These are phyloP conservation scores for Aldrovandia affinis DNA, from an alignment of 2,797 vertebrate species.

Conservation along the genomic window DNA sequence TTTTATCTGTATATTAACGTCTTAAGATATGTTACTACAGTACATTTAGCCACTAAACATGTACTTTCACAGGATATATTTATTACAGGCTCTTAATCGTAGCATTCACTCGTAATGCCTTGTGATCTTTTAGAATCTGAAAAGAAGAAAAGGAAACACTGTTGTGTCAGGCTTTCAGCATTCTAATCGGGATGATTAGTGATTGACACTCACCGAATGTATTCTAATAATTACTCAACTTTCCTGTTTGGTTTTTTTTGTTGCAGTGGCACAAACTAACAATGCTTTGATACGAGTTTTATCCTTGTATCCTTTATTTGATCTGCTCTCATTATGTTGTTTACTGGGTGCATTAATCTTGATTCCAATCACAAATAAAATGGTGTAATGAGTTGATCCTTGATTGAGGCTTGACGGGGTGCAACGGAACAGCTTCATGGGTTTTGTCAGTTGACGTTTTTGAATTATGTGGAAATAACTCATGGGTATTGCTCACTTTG, in stretches of 20 bases:
- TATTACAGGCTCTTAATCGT: background rate
- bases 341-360: background rate
- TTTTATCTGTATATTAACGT: background rate
- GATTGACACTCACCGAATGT: background rate
- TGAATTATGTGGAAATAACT: background rate
- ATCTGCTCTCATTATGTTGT: background rate
- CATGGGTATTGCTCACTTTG: background rate
- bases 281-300: background rate
- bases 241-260: constrained; percentile 10
- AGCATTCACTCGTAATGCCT: no score
- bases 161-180: background rate
- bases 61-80: background rate
- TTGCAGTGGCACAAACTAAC: background rate
- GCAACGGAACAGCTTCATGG: background rate
- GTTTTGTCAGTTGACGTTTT: background rate
- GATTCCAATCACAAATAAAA: background rate
- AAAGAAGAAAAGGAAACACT: background rate
- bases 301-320: background rate
- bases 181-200: background rate
- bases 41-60: background rate
- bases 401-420: background rate
- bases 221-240: background rate
- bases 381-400: background rate
- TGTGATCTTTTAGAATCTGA: background rate
- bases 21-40: background rate